A percentile compares a stretch with the other conserved stretches of the same genome.
These are phyloP conservation scores for Oscheius sp. DNA, from an alignment of 2,888 invertebrate genomes.

Conservation along the genomic window DNA sequence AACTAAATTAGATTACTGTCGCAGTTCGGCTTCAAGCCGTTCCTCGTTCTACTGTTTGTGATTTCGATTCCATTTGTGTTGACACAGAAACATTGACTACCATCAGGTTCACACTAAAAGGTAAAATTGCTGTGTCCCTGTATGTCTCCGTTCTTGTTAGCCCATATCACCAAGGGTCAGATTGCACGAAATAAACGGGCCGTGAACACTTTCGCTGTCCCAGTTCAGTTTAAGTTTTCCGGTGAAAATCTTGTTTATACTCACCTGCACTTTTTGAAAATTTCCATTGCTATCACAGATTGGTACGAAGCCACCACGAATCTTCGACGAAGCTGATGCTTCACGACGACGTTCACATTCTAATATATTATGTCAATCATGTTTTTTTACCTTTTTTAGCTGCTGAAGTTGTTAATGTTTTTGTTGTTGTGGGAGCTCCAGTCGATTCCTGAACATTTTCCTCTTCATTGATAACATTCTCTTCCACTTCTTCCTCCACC, in stretches of 20 bases:
- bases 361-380: slow-evolving; percentile 12
- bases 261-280: slow-evolving; percentile 68
- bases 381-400: not conserved
- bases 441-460: slow-evolving; percentile 27
- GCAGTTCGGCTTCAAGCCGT: slow-evolving; percentile 63
- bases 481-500: slow-evolving; percentile 2
- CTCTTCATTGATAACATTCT: slow-evolving; percentile 3
- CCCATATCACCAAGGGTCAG: slow-evolving; percentile 11
- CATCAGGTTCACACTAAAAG: slow-evolving; percentile 72
- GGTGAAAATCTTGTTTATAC: not conserved
- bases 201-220: slow-evolving; percentile 26
- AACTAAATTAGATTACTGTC: slow-evolving; percentile 45
- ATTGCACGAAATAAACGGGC: slow-evolving; percentile 18
- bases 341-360: slow-evolving; percentile 65
- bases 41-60: slow-evolving; percentile 62
- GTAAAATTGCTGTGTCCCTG: not conserved
- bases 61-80: slow-evolving; percentile 67
- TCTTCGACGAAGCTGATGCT: slow-evolving; percentile 51
- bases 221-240: slow-evolving; percentile 26
- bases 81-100: slow-evolving; percentile 73
- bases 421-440: slow-evolving; percentile 30
- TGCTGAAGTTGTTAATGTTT: slow-evolving; percentile 34
- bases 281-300: slow-evolving; percentile 71
- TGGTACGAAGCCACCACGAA: slow-evolving; percentile 72
- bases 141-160: slow-evolving; percentile 9